Evolutionary conservation across 2,113 vertebrate species (phyloP), one percentile per base, ranked within the genome.

Genomic region (Gymnocephalus cernua): DNA sequence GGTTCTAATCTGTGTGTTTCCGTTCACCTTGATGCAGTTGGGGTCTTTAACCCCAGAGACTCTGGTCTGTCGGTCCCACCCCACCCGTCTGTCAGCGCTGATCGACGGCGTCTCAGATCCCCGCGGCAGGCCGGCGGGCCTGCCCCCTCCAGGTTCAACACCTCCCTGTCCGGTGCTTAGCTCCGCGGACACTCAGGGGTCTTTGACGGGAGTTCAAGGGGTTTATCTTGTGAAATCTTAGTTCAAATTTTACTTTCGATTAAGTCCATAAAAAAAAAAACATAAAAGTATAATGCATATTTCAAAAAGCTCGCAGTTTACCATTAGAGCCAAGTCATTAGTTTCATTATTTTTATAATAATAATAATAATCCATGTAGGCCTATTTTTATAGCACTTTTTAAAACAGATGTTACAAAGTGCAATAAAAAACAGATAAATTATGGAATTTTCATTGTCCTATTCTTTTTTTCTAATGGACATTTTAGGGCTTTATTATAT

Each of bases 41-140:
- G 29, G 23, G 50, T 68, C 51, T 21, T 50, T 57, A 47, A 76
- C 57, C 35, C 64, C 23, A 73, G 69, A 83, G 80, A 76, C 69
- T 21, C 68, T 63, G 58, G 25, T 62, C 72, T 58, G 73, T 80
- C 44, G 23, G 73, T 79, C 72, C 48, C 76, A 57, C 84, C 75
- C 35, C 63, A 2, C 14, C 75, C 67, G 77, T 44, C 64, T 72
- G 71, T 71, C 68, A 73, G 38, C 41, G 12, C 51, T 74, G 84
- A 81, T 58, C 38, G 59, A 72, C 27, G 21, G 38, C 32, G 51
- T 74, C 74, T 6, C 74, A 75, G 18, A 78, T 4, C 29, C 64
- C 54, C 50, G 13, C 51, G 25, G 50, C 44, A 32, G 45, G 27
- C 66, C 71, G 19, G 29, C 44, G 23, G 45, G 27, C 66, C 71